A percentile compares a stretch with the other conserved stretches of the same genome.
phyloP scores from a whole-genome alignment of 2,113 vertebrate species.

The Catagonus wagneri region DNA sequence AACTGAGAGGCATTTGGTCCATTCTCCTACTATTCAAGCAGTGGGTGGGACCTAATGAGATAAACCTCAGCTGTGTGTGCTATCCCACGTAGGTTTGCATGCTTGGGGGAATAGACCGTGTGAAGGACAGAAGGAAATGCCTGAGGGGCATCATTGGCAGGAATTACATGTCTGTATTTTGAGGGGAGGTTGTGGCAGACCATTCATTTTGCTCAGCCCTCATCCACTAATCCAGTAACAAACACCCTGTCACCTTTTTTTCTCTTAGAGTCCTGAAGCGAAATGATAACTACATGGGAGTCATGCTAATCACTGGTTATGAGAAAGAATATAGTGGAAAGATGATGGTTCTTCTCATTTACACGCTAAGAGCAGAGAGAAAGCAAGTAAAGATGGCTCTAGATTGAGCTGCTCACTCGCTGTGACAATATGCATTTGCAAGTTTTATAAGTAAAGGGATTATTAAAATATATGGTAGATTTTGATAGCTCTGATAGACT shows the following conservation, averaged over 20 bases:
- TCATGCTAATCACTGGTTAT: not conserved
- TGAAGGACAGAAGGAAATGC: not conserved
- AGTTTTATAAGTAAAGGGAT: not conserved
- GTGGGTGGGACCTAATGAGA: not conserved
- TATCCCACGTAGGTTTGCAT: not conserved
- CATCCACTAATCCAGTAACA: not conserved
- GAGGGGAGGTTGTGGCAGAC: not conserved
- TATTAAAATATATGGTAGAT: slow-evolving; percentile 13
- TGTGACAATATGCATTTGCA: not conserved
- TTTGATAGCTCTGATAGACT: slow-evolving; percentile 4
- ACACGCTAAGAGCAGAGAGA: slow-evolving; percentile 6
- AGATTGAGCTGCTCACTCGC: not conserved
- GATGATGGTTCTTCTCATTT: not conserved
- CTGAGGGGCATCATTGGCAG: not conserved
- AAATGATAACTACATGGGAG: not conserved
- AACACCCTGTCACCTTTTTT: not conserved
- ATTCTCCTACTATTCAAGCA: not conserved
- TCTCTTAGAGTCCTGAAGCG: not conserved
- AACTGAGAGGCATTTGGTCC: not conserved
- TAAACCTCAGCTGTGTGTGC: not conserved
- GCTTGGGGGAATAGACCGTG: not conserved
- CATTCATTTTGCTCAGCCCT: not conserved
- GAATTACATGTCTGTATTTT: not conserved
- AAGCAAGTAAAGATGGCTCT: not conserved
- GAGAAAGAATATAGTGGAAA: not conserved